Conservation (phyloP, 2,888 invertebrate genomes). For the Eulithis prunata region DNA sequence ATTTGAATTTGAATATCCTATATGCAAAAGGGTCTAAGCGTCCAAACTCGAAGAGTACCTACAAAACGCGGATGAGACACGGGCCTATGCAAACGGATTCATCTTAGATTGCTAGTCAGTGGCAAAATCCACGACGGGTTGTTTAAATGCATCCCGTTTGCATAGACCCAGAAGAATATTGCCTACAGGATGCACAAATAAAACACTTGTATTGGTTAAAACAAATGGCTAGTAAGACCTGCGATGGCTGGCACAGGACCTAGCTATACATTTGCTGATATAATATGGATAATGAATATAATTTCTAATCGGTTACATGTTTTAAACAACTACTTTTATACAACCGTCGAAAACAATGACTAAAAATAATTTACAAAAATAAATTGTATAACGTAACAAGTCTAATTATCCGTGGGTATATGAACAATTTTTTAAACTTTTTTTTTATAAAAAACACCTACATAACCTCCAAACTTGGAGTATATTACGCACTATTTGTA, state of each 20-base stretch:
- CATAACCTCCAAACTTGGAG: slow-evolving; percentile 34
- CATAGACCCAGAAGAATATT: too few relatives aligned
- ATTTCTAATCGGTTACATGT: slow-evolving; percentile 45
- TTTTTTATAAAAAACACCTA: slow-evolving; percentile 74
- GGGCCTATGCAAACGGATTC: too few relatives aligned
- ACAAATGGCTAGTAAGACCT: slow-evolving; percentile 71
- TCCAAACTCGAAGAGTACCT: too few relatives aligned
- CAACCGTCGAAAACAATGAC: slow-evolving; percentile 41
- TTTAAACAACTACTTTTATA: slow-evolving; percentile 31
- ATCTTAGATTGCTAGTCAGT: too few relatives aligned
- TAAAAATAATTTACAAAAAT: slow-evolving; percentile 42
- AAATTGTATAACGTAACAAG: slow-evolving; percentile 35
- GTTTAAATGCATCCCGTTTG: too few relatives aligned
- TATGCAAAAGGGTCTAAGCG: too few relatives aligned
- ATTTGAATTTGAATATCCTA: too few relatives aligned
- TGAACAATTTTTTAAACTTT: slow-evolving; percentile 70
- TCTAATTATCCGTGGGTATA: slow-evolving; percentile 70
- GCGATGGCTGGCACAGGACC: slow-evolving; percentile 78
- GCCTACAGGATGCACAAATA: slow-evolving; percentile 40
- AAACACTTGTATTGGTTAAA: slow-evolving; percentile 51
- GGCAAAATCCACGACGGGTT: too few relatives aligned
- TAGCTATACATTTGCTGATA: slow-evolving; percentile 62
- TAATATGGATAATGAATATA: slow-evolving; percentile 36
- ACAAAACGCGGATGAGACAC: too few relatives aligned
- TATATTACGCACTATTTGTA: slow-evolving; percentile 23